These are phyloP conservation scores for Subanguina moxae DNA, from an alignment of 1,140 invertebrate species.

Conservation along the genomic window DNA sequence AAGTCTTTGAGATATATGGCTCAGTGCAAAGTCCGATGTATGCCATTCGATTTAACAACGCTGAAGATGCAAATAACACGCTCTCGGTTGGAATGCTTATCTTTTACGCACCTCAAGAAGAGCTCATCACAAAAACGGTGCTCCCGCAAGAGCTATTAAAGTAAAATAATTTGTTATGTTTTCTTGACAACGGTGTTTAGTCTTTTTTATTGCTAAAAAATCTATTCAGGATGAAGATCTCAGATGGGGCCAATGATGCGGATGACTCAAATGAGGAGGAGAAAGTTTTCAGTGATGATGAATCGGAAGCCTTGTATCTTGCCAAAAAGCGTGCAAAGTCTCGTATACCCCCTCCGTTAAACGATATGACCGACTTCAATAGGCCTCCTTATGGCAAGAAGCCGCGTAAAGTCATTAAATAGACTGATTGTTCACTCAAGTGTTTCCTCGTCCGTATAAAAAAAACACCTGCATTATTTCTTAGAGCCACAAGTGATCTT, in stretches of 20 bases:
- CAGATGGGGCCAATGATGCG: background rate
- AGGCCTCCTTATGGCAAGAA: background rate
- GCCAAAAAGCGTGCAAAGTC: conserved; percentile 21
- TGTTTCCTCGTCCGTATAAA: no score
- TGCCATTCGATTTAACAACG: conserved; percentile 38
- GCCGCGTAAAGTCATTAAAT: background rate
- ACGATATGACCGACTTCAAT: background rate
- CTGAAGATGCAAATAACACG: conserved; percentile 25
- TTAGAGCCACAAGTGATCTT: no score
- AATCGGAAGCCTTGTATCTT: conserved; percentile 25
- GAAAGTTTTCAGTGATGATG: conserved; percentile 33
- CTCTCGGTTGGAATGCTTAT: conserved; percentile 23
- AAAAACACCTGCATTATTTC: no score
- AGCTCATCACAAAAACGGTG: conserved; percentile 27
- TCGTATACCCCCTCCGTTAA: background rate
- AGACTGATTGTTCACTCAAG: no score
- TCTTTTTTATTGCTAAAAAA: background rate
- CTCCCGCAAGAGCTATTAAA: conserved; percentile 38
- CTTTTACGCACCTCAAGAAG: conserved; percentile 32
- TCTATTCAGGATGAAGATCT: conserved; percentile 20
- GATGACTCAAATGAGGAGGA: conserved; percentile 22
- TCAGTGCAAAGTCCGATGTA: conserved; percentile 32
- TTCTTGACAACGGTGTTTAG: background rate
- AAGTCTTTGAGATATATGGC: conserved; percentile 45
- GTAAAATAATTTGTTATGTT: conserved; percentile 19